Conservation (phyloP, 2,797 vertebrate species). For the Mormyrus proboscirostris region DNA sequence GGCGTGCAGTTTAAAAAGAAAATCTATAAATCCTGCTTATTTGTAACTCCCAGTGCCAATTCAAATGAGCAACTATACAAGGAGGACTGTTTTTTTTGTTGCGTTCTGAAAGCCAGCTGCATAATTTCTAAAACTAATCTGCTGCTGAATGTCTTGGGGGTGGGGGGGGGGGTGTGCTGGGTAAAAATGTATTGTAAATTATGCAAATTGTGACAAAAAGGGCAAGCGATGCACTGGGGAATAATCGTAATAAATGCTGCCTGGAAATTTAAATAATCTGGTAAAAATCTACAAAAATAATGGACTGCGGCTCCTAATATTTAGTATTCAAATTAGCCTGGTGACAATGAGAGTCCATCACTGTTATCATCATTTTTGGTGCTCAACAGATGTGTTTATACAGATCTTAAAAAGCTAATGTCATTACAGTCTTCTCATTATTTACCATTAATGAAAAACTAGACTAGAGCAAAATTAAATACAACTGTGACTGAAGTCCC, state of each 20-base stretch:
- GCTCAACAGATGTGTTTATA: slow-evolving; percentile 8
- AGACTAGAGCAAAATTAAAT: background rate
- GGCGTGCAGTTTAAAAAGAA: slow-evolving; percentile 7
- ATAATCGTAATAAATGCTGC: background rate
- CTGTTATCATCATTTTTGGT: background rate
- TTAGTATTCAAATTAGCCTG: slow-evolving; percentile 3
- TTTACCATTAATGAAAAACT: background rate
- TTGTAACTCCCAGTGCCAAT: slow-evolving; percentile 7
- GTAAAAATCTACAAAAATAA: background rate
- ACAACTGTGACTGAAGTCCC: background rate
- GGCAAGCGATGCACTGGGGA: background rate
- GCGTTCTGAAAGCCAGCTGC: background rate
- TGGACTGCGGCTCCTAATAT: background rate
- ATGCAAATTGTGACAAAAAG: slow-evolving; percentile 19
- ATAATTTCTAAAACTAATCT: slow-evolving; percentile 18
- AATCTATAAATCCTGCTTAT: slow-evolving; percentile 13
- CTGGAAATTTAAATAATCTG: background rate
- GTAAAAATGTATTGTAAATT: slow-evolving; percentile 1
- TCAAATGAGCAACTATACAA: background rate
- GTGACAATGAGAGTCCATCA: background rate
- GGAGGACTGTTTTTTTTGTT: background rate
- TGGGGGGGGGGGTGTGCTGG: background rate
- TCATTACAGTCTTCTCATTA: background rate
- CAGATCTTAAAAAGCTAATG: background rate
- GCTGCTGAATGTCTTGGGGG: background rate